Evolutionary conservation across 2,113 vertebrate genomes (phyloP), one percentile per base, ranked within the genome.

Genomic region (Enhydra lutris): DNA sequence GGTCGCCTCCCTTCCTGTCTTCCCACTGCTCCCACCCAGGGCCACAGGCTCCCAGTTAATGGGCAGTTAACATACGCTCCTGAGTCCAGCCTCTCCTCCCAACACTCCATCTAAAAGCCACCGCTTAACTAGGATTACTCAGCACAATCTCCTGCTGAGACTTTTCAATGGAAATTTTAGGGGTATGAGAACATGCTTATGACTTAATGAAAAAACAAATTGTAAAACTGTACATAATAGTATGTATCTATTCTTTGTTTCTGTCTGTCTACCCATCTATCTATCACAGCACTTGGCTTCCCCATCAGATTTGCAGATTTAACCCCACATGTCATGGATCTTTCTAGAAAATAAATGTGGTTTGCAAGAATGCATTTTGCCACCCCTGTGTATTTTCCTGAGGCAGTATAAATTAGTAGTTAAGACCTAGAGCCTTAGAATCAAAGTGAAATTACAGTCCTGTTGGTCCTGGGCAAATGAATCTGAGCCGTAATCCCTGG

Each of bases 111-210:
- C 57, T 89, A n/a, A 39, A 89, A 92, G n/a, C 5, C 45, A 5
- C 50, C 63, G 0, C 10, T 71, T 83, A 73, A 12, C 86, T 63
- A 91, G 63, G 31, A 81, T 73, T 85, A 67, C 42, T 47, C 73
- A 79, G 4, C 61, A 39, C 23, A 94, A 15, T 85, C 17, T 87
- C 31, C 78, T 87, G 15, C 59, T 92, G 55, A 80, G 17, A 93
- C 42, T 34, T 91, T 89, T 59, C 71, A 45, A 7, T 93, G 92
- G 79, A 47, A 76, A 23, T 71, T 94, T 67, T 96, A 82, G 50
- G n/a, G 23, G 42, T 74, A 73, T 67, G 20, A 96, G 52, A 94
- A 95, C 88, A 97, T 92, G 59, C 18, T 42, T 52, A 83, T 26
- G 50, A 78, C 78, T 88, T n/a, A 78, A 80, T 92, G 65, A 63